Evolutionary conservation across 2,113 vertebrate species (phyloP).

Genomic region (Grus americana): DNA sequence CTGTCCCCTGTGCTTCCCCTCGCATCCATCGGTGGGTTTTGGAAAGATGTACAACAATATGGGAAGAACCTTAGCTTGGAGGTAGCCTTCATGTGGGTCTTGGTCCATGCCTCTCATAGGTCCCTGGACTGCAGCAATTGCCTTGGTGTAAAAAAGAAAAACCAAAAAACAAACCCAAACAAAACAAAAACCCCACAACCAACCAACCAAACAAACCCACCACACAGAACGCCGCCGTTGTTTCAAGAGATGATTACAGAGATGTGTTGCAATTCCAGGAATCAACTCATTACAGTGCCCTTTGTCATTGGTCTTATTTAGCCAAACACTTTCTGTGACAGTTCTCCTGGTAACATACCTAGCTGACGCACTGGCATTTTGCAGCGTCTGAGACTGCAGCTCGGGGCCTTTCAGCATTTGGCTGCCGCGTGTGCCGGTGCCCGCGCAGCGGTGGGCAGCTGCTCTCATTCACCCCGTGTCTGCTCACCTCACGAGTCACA

Average conservation of each 20-base stretch:
- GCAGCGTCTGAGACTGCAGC: background rate
- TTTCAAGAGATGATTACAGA: background rate
- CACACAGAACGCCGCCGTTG: background rate
- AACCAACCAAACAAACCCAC: no score
- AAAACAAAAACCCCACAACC: no score
- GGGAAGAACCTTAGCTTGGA: background rate
- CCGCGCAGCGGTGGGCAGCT: background rate
- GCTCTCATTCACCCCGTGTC: background rate
- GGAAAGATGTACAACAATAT: background rate
- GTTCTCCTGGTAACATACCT: background rate
- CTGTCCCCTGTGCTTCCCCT: background rate
- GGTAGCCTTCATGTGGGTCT: background rate
- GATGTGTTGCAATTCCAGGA: background rate
- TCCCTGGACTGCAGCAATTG: background rate
- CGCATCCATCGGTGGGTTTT: background rate
- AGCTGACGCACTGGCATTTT: background rate
- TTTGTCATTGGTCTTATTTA: background rate
- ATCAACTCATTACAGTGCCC: background rate
- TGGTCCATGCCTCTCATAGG: background rate
- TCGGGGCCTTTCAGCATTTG: background rate
- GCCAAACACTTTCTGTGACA: background rate
- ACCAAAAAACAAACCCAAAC: no score
- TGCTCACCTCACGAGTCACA: background rate
- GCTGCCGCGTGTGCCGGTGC: fast-evolving
- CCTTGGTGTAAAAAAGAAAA: background rate